phyloP scores from a whole-genome alignment of 2,797 vertebrate species.

The Ispidina lecontei region DNA sequence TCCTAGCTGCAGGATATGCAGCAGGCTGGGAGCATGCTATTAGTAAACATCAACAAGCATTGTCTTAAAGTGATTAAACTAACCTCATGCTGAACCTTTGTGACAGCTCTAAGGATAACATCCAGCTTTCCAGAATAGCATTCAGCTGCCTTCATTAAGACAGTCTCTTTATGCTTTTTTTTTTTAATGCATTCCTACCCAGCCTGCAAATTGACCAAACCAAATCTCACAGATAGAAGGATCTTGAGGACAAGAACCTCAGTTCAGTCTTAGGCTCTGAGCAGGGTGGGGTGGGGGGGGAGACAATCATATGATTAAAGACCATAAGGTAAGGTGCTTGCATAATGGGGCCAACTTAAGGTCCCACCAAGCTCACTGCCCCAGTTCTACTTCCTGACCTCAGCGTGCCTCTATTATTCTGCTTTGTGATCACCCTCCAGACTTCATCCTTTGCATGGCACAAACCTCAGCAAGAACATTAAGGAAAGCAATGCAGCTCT shows the following conservation, averaged over 20 bases:
- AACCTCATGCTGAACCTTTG: neutral
- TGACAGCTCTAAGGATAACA: neutral
- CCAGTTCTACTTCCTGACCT: constrained; percentile 20
- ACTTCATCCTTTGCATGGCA: neutral
- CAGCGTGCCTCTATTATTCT: neutral
- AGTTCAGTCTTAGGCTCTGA: neutral
- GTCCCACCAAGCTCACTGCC: constrained; percentile 19
- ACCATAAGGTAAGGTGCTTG: neutral
- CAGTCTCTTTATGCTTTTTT: neutral
- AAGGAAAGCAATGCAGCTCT: neutral
- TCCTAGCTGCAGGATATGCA: neutral
- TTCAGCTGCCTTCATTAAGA: neutral
- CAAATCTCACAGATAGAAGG: neutral
- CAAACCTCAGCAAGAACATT: neutral
- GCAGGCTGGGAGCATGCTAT: neutral
- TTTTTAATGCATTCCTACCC: neutral
- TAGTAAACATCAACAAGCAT: neutral
- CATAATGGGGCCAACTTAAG: neutral
- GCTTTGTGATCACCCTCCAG: neutral
- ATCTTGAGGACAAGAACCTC: neutral
- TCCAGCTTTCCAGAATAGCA: neutral
- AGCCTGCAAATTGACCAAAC: neutral
- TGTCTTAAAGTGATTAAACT: constrained; percentile 18
- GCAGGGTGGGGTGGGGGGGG: neutral
- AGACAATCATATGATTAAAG: neutral